Evolutionary conservation across 2,888 invertebrate genomes (phyloP), one percentile per base, ranked within the genome.

Genomic region (Bugulina stolonifera): DNA sequence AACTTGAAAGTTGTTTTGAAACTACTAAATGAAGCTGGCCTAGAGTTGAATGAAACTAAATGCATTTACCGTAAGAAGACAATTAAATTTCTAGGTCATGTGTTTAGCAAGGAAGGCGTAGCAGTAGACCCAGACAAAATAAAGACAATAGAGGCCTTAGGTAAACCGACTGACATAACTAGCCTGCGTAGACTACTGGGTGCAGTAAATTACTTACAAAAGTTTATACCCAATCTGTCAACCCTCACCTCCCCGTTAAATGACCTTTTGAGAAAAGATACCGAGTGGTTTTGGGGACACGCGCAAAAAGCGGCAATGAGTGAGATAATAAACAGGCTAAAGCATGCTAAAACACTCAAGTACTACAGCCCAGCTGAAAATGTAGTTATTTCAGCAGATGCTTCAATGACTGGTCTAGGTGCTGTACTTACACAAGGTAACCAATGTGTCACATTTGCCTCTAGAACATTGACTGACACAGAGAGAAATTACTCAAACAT

Each of bases 211-310:
- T 57, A 57, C 14, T 57, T 5, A n/a, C 57, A 57, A 25, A 14
- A 25, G 5, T 57, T 57, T n/a, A 25, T 57, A 25, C 57, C 57
- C 5, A 25, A 25, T 57, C 25, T 57, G 57, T 57, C 57, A n/a
- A 57, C 57, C 25, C 23, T 57, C 5, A 57, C 57, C 5, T 14
- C 57, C 5, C 57, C 57, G 23, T 5, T 57, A n/a, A 57, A 57
- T 57, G 57, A n/a, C 25, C 23, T 57, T 5, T 57, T 57, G 57
- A 57, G 25, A 57, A 57, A 57, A 25, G 57, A 57, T 25, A n/a
- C 18, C 23, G 18, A 23, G 23, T 57, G 14, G 57, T 5, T 22
- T 5, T 5, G 57, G 57, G 57, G 57, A 23, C 57, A 14, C 25
- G 23, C 23, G 18, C 57, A 57, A 25, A 22, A 57, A 25, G 5